These are phyloP conservation scores for Psephotus haematonotus DNA, from an alignment of 2,113 vertebrate genomes.

Conservation along the genomic window DNA sequence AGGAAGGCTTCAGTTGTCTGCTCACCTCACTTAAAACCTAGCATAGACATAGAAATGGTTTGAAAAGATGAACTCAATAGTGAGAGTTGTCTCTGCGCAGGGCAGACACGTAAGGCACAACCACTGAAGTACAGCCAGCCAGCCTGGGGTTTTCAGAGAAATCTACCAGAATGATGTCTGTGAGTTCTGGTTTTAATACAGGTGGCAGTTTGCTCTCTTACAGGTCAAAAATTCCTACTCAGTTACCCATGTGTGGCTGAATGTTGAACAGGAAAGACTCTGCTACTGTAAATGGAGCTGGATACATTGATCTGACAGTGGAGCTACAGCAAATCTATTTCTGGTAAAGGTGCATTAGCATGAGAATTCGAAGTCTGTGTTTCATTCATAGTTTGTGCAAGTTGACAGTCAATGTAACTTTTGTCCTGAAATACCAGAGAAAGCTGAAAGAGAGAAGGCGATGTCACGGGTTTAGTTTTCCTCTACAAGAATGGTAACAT, in stretches of 20 bases:
- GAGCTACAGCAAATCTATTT: background rate
- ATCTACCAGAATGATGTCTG: background rate
- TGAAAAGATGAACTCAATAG: background rate
- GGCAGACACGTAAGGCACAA: background rate
- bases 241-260: background rate
- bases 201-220: background rate
- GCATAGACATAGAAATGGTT: background rate
- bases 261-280: background rate
- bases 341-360: background rate
- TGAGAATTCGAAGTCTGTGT: accelerated
- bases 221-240: background rate
- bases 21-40: background rate
- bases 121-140: background rate
- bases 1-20: background rate
- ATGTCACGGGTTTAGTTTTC: background rate
- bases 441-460: background rate
- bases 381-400: accelerated
- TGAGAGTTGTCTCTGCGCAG: background rate
- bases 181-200: background rate
- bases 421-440: background rate
- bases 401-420: background rate
- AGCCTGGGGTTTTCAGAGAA: background rate
- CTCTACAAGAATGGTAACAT: background rate
- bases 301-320: background rate
- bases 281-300: background rate